Conservation (phyloP, 2,797 vertebrate species). For the Paratrypauchen microcephalus region DNA sequence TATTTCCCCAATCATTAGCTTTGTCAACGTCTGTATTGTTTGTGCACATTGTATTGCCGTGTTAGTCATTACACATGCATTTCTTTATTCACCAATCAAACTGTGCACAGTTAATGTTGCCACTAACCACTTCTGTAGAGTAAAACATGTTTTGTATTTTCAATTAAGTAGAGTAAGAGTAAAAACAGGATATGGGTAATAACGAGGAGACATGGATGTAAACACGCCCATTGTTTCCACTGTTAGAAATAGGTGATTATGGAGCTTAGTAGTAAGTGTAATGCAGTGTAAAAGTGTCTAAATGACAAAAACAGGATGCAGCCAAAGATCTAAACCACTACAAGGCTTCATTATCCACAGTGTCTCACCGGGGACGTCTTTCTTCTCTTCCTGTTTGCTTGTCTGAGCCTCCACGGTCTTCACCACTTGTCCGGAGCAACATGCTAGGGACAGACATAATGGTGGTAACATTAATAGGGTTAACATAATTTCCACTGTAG, state of each 20-base stretch:
- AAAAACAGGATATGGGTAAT: conserved; percentile 20
- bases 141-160: conserved; percentile 30
- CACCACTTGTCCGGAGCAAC: conserved; percentile 89
- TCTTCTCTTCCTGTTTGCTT: conserved; percentile 92
- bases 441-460: conserved; percentile 75
- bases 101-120: not conserved
- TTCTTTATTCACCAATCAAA: not conserved
- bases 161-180: conserved; percentile 25
- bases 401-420: conserved; percentile 88
- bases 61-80: not conserved
- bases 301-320: conserved; percentile 23
- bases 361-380: conserved; percentile 87
- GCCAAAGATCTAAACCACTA: conserved; percentile 17
- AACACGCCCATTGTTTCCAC: conserved; percentile 23
- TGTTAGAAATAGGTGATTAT: conserved; percentile 14
- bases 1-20: conserved; percentile 3
- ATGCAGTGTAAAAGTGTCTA: conserved; percentile 12
- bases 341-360: conserved; percentile 19
- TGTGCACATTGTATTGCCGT: not conserved
- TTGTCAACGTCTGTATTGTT: not conserved
- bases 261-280: conserved; percentile 10
- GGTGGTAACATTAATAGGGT: conserved; percentile 1
- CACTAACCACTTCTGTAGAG: conserved; percentile 7
- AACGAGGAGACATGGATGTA: conserved; percentile 15
- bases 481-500: not conserved